Conservation (phyloP, 2,888 invertebrate genomes). For the Hedychridium roseum region DNA sequence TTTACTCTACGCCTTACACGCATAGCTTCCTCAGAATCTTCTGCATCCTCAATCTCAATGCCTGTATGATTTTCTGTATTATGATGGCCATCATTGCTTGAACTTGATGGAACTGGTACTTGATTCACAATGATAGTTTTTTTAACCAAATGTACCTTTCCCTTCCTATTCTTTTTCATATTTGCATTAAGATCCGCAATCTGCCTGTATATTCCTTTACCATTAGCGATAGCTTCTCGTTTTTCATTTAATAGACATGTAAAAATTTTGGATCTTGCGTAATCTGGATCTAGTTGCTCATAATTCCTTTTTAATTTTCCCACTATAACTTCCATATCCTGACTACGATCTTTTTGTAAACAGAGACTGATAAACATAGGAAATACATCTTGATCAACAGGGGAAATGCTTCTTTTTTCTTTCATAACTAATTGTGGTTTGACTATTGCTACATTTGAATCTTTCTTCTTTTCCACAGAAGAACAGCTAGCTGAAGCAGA, state of each 20-base stretch:
- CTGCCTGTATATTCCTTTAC: slow-evolving; percentile 30
- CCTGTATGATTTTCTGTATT: no score
- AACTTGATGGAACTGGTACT: no score
- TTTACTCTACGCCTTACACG: no score
- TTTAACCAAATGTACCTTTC: no score
- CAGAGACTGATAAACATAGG: slow-evolving; percentile 49
- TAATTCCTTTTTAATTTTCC: slow-evolving; percentile 47
- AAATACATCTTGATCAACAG: slow-evolving; percentile 41
- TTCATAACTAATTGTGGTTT: slow-evolving; percentile 44
- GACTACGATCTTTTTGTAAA: slow-evolving; percentile 33
- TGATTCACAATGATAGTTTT: no score
- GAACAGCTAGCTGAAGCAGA: no score
- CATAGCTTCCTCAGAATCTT: background rate
- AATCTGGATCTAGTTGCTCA: slow-evolving; percentile 37
- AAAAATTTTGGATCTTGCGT: slow-evolving; percentile 39
- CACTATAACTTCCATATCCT: slow-evolving; percentile 44
- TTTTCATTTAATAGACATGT: slow-evolving; percentile 38
- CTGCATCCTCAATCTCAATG: background rate
- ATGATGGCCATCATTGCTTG: no score
- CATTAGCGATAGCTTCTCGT: slow-evolving; percentile 28
- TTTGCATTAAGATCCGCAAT: slow-evolving; percentile 43
- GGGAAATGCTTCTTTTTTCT: slow-evolving; percentile 33
- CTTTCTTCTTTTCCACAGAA: no score
- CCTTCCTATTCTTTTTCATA: slow-evolving; percentile 35
- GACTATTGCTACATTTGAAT: no score